Evolutionary conservation across 1,140 invertebrate species (phyloP), one percentile per base, ranked within the genome.

Genomic region (Dreissena rostriformis): DNA sequence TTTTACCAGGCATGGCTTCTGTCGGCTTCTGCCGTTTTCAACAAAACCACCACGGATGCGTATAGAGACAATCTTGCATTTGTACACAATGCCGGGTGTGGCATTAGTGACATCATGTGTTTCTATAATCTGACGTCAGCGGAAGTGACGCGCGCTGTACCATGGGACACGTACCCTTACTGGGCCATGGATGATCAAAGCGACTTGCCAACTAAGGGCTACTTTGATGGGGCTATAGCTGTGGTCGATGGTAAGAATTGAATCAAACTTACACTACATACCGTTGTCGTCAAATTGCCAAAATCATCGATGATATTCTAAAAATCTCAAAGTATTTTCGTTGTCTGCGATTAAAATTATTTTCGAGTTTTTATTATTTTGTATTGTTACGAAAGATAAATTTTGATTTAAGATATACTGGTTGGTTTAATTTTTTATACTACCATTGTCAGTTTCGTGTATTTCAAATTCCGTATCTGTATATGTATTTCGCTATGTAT

Each of bases 1-100:
- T n/a, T n/a, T n/a, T n/a, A n/a, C n/a, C n/a, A 80, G 55, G 90
- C 90, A 26, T 91, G 90, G 90, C 52, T 90, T 39, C 70, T 86
- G 26, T 87, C 86, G 72, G 86, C 84, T 12, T 88, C 87, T 8
- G 73, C 89, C 6, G 28, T 89, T 11, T 29, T 87, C 12, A 91
- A 90, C 66, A 90, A 88, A 76, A 91, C 89, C 51, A n/a, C 75
- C 10, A 24, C 17, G 0, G 84, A 86, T 1, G 86, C 86, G 11
- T 81, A 76, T 11, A 82, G 53, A 1, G 89, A 88, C 29, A 90
- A 90, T 61, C 49, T 65, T 26, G 52, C 84, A 14, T 86, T 89
- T 71, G 72, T 90, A 28, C 83, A 85, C 22, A 82, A 77, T 2
- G 85, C 89, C 14, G 87, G 87, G 19, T 90, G 89, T 75, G 19